Evolutionary conservation across 2,888 invertebrate genomes (phyloP).

Genomic region (Sinotaia quadrata): DNA sequence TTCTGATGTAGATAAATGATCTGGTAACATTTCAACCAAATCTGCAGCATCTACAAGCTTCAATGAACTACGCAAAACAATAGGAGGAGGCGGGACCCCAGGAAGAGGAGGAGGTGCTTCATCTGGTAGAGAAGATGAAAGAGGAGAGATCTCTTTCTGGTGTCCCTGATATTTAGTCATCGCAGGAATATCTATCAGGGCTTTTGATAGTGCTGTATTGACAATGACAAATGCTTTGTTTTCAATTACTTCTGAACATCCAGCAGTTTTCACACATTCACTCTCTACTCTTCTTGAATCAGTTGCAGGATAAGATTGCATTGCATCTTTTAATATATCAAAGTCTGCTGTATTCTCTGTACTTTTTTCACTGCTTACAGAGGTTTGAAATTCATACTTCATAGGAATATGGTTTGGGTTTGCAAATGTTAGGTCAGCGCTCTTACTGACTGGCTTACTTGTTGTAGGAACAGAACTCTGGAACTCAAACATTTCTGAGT

Average conservation of each 20-base stretch:
- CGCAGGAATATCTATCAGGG: neutral
- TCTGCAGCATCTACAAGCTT: constrained; percentile 17
- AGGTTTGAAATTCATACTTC: too few relatives aligned
- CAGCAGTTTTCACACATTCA: neutral
- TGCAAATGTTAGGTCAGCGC: too few relatives aligned
- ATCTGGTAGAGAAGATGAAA: constrained; percentile 17
- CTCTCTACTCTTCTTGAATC: neutral
- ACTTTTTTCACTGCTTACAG: too few relatives aligned
- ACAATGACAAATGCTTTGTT: neutral
- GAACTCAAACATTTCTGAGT: too few relatives aligned
- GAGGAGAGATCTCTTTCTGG: constrained; percentile 22
- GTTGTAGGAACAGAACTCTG: too few relatives aligned
- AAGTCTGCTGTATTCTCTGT: too few relatives aligned
- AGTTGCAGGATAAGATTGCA: too few relatives aligned
- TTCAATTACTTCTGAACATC: neutral
- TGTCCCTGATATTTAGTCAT: neutral
- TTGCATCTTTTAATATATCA: too few relatives aligned
- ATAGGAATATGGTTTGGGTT: too few relatives aligned
- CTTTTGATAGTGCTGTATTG: neutral
- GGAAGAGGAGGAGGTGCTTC: constrained; percentile 36
- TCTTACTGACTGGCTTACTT: too few relatives aligned
- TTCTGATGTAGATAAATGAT: neutral
- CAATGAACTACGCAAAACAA: constrained; percentile 7
- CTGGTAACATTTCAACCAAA: constrained; percentile 14
- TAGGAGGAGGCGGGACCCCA: constrained; percentile 32